phyloP scores from a whole-genome alignment of 2,113 vertebrate genomes.

The Rhodinocichla rosea region DNA sequence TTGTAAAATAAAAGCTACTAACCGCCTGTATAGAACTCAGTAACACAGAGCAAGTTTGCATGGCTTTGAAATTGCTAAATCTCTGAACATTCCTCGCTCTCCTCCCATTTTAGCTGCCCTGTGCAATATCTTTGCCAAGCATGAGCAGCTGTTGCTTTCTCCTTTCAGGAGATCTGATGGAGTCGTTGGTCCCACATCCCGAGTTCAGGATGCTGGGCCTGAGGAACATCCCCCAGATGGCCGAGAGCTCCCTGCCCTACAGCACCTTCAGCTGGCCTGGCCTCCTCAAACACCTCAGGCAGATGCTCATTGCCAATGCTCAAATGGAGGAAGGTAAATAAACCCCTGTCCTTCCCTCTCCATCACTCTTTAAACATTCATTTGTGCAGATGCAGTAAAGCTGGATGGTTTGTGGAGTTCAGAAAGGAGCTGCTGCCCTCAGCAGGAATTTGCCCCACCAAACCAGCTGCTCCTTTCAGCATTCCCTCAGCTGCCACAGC shows the following conservation, averaged over 20 bases:
- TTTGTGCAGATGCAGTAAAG: background rate
- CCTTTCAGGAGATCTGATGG: conserved; percentile 85
- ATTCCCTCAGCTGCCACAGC: conserved; percentile 13
- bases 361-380: background rate
- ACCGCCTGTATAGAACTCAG: background rate
- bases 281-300: conserved; percentile 88
- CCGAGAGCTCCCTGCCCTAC: conserved; percentile 82
- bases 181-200: conserved; percentile 84
- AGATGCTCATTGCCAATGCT: conserved; percentile 92
- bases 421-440: background rate
- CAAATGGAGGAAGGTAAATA: conserved; percentile 93
- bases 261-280: conserved; percentile 89
- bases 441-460: conserved; percentile 5
- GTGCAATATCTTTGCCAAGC: background rate
- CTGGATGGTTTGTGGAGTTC: background rate
- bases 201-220: conserved; percentile 91
- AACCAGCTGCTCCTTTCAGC: background rate
- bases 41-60: background rate
- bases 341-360: background rate
- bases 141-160: background rate
- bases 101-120: background rate
- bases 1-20: background rate
- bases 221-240: conserved; percentile 88
- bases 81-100: background rate
- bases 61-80: background rate